These are phyloP conservation scores for Leptothorax acervorum DNA, from an alignment of 2,888 invertebrate genomes.

Conservation along the genomic window DNA sequence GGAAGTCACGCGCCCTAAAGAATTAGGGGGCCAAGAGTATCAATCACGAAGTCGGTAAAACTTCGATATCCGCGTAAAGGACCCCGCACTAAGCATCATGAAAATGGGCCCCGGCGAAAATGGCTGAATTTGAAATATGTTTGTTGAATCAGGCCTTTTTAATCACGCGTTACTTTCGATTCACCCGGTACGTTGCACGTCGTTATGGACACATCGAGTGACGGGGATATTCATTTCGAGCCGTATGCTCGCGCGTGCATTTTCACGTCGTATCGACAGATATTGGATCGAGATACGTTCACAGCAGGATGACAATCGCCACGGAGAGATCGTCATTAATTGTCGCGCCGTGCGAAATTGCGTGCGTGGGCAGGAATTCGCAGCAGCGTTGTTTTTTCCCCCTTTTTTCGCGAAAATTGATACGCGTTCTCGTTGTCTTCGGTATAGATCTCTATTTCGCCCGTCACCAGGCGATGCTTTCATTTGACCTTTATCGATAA, in stretches of 20 bases:
- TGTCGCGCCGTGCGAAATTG: not conserved
- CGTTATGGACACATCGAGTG: not conserved
- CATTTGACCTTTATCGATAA: constrained; percentile 23
- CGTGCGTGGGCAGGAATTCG: not conserved
- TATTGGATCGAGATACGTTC: constrained; percentile 31
- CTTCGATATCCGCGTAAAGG: not conserved
- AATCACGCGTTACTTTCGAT: not conserved
- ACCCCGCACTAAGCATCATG: too few relatives aligned
- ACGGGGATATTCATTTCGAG: constrained; percentile 20
- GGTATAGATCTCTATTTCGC: not conserved
- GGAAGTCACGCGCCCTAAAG: too few relatives aligned
- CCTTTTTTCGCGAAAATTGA: not conserved
- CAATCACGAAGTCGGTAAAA: not conserved
- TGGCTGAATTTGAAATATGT: not conserved
- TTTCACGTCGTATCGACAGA: constrained; percentile 25
- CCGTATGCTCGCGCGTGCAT: not conserved
- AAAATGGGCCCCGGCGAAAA: too few relatives aligned
- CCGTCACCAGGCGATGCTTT: not conserved
- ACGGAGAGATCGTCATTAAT: constrained; percentile 27
- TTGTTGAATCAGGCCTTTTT: not conserved
- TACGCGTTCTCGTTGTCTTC: not conserved
- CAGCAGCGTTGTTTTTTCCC: not conserved
- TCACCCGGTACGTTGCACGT: not conserved
- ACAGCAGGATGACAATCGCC: constrained; percentile 26
- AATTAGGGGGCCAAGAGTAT: not conserved